A percentile compares a stretch with the other conserved stretches of the same genome.
These are phyloP conservation scores for Channallabes apus DNA, from an alignment of 2,797 vertebrate species.

Conservation along the genomic window DNA sequence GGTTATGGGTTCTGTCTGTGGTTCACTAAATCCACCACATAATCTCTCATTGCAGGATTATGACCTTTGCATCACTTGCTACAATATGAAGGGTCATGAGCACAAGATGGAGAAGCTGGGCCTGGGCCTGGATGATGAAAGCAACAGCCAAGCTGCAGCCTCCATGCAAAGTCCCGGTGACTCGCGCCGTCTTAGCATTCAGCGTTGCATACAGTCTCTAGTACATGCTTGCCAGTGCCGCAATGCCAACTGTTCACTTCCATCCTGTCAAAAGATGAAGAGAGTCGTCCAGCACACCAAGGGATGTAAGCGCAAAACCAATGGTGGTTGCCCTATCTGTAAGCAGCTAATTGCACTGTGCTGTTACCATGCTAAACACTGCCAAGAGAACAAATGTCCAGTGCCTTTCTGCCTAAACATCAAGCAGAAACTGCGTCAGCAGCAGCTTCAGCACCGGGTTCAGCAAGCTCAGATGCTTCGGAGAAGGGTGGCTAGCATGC, in stretches of 20 bases:
- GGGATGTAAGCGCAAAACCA: conserved; percentile 97
- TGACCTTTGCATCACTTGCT: conserved; percentile 96
- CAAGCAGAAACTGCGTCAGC: conserved; percentile 95
- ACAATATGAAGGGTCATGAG: conserved; percentile 92
- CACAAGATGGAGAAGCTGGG: conserved; percentile 99
- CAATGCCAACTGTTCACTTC: conserved; percentile 95
- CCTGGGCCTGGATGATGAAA: conserved; percentile 93
- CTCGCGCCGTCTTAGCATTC: conserved; percentile 94
- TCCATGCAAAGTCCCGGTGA: conserved; percentile 94
- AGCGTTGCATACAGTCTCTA: conserved; percentile 97
- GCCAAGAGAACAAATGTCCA: conserved; percentile 98
- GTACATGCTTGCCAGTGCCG: conserved; percentile 97
- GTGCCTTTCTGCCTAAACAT: conserved; percentile 99
- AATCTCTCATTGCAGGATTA: conserved; percentile 81
- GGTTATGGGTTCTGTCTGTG: not conserved
- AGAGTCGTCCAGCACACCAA: conserved; percentile 97
- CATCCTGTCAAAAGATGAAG: conserved; percentile 99
- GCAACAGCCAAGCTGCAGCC: conserved; percentile 86
- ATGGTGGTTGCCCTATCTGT: conserved; percentile 96
- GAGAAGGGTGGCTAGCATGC: conserved; percentile 95
- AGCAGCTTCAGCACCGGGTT: conserved; percentile 93
- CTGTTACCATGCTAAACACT: conserved; percentile 98
- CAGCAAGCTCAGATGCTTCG: conserved; percentile 97
- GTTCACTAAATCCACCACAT: not conserved
- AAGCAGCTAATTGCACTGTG: conserved; percentile 97